Base-by-base conservation (phyloP, 1,140 invertebrate genomes). In the Drosophila navojoa region DNA sequence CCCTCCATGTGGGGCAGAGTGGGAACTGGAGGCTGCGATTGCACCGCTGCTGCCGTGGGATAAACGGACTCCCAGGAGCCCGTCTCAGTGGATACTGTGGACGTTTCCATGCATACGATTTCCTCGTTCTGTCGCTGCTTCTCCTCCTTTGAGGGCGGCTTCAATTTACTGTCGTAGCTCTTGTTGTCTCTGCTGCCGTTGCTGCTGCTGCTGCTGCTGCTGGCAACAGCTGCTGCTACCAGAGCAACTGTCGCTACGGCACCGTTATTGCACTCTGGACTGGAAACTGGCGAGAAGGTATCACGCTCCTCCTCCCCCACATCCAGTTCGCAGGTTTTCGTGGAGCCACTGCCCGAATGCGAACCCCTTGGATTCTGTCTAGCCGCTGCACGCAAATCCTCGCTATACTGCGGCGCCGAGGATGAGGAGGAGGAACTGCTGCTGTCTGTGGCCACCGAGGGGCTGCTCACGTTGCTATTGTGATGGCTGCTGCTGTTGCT, bases 121-220 rank as follows among this genome's bases (percentile, higher is more conserved):
- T 96, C 95, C 86, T 95, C 95, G 81, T 95, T 95, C 69, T 94
- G 94, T n/a, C 94, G 93, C 66, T 95, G 95, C 74, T 95, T 95
- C 71, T 95, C 95, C 89, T 95, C 95, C 80, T 95, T 95, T 5
- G 94, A 94, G 22, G 93, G 92, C 11, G 89, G 79, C 27, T 82
- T 69, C 25, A 76, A 16, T 58, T 77, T 79, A 25, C 44, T 54
- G 25, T 87, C 79, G 55, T 76, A 90, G 15, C 57, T 63, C 15
- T 90, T 81, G 47, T 82, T 77, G 57, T 80, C 77, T 5, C 66
- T 47, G 40, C 49, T 16, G 44, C 16, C 15, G 59, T 13, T 47
- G 29, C 35, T 45, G 45, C 49, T 49, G 29, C 25, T 29, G 49
- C 27, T 53, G 54, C 42, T 67, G 35, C 71, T 67, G 27, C 35